Conservation (phyloP, 1,140 invertebrate genomes). For the Drosophila tristis region DNA sequence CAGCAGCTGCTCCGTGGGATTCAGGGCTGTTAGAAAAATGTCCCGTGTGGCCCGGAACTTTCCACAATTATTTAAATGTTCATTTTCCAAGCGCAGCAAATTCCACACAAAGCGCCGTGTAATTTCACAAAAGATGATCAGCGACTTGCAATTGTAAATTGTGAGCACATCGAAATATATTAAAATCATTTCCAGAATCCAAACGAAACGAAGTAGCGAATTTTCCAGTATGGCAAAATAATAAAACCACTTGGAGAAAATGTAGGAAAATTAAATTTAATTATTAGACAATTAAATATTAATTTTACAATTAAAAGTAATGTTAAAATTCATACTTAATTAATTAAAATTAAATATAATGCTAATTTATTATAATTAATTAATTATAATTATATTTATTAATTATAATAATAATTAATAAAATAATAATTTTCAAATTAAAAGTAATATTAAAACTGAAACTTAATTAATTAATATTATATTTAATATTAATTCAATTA, state of each 20-base stretch:
- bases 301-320: too few relatives aligned
- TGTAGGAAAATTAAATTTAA: neutral
- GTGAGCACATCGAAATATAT: slow-evolving; percentile 85
- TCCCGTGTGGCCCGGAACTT: slow-evolving; percentile 57
- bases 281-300: too few relatives aligned
- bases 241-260: slow-evolving; percentile 89
- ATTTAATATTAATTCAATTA: too few relatives aligned
- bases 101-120: slow-evolving; percentile 70
- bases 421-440: too few relatives aligned
- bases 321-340: too few relatives aligned
- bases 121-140: slow-evolving; percentile 47
- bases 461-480: too few relatives aligned
- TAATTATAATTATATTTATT: too few relatives aligned
- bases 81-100: slow-evolving; percentile 63
- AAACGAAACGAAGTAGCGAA: slow-evolving; percentile 95
- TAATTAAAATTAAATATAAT: too few relatives aligned
- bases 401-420: too few relatives aligned
- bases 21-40: slow-evolving; percentile 38
- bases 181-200: slow-evolving; percentile 93
- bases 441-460: too few relatives aligned
- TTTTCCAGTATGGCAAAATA: slow-evolving; percentile 99
- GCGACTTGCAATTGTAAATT: slow-evolving; percentile 28
- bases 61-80: slow-evolving; percentile 67
- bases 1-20: slow-evolving; percentile 15
- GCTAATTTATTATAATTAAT: too few relatives aligned